Conservation (phyloP, 2,797 vertebrate species). For the Epinephelus awoara region DNA sequence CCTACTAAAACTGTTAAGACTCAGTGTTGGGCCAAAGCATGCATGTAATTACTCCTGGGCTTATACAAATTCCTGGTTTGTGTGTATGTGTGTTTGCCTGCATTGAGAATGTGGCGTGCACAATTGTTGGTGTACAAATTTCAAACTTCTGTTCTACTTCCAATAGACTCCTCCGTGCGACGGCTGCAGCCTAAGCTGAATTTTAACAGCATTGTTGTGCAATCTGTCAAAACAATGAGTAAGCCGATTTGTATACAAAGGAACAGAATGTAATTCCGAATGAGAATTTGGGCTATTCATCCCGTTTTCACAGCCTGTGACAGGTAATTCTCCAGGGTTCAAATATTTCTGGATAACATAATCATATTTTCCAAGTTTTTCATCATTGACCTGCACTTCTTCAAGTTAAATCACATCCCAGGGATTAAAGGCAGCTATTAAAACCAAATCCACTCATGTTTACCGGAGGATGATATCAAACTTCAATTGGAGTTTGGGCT, state of each 20-base stretch:
- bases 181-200: constrained; percentile 43
- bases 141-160: constrained; percentile 38
- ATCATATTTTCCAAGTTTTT: constrained; percentile 85
- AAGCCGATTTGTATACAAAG: constrained; percentile 72
- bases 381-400: constrained; percentile 85
- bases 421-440: constrained; percentile 93
- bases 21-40: constrained; percentile 38
- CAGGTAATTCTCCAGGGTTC: constrained; percentile 76
- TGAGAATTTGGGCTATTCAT: constrained; percentile 62
- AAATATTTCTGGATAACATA: constrained; percentile 81
- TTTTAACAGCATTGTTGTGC: constrained; percentile 67
- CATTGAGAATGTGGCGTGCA: not conserved
- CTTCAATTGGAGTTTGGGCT: constrained; percentile 90
- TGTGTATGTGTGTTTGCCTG: constrained; percentile 29
- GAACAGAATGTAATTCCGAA: constrained; percentile 68
- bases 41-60: constrained; percentile 57
- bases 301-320: constrained; percentile 52
- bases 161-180: constrained; percentile 30
- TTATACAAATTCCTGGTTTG: constrained; percentile 17
- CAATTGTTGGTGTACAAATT: constrained; percentile 36
- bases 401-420: constrained; percentile 87
- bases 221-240: constrained; percentile 76
- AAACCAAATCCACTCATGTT: constrained; percentile 93
- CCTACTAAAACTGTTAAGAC: constrained; percentile 30
- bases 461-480: constrained; percentile 88